Conservation (phyloP, 2,888 invertebrate genomes). For the Erebia epiphron region DNA sequence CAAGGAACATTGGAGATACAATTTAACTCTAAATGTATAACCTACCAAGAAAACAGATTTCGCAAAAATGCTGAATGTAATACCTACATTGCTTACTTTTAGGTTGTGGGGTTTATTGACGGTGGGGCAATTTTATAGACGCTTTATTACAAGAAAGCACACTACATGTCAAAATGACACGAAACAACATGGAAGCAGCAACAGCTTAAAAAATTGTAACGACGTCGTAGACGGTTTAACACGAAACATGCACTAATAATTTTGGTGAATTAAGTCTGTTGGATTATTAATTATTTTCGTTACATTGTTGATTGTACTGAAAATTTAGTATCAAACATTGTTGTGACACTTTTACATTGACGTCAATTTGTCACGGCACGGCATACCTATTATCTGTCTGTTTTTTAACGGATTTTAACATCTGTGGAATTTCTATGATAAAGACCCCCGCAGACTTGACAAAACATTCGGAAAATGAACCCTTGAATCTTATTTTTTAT, state of each 20-base stretch:
- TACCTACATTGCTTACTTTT: constrained; percentile 56
- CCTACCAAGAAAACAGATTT: constrained; percentile 13
- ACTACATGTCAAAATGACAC: constrained; percentile 75
- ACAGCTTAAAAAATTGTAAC: constrained; percentile 57
- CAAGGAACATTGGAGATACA: neutral
- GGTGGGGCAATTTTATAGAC: constrained; percentile 59
- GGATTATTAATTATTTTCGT: constrained; percentile 35
- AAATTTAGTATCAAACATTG: constrained; percentile 47
- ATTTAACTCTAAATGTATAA: neutral
- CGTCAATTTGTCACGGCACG: constrained; percentile 48
- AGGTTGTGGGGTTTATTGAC: constrained; percentile 56
- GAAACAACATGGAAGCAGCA: constrained; percentile 48
- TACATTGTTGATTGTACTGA: constrained; percentile 47
- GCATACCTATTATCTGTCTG: constrained; percentile 27
- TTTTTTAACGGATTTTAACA: too few species aligned
- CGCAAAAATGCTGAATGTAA: constrained; percentile 29
- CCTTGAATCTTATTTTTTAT: too few species aligned
- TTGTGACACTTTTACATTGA: constrained; percentile 42
- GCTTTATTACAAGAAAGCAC: constrained; percentile 68
- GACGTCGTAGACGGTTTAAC: constrained; percentile 49
- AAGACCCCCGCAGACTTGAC: too few species aligned
- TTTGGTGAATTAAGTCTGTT: constrained; percentile 33
- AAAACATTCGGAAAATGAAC: too few species aligned
- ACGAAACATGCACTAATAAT: constrained; percentile 38
- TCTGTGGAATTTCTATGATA: too few species aligned